These are phyloP conservation scores for Carterocephalus palaemon DNA, from an alignment of 2,888 invertebrate genomes.

Conservation along the genomic window DNA sequence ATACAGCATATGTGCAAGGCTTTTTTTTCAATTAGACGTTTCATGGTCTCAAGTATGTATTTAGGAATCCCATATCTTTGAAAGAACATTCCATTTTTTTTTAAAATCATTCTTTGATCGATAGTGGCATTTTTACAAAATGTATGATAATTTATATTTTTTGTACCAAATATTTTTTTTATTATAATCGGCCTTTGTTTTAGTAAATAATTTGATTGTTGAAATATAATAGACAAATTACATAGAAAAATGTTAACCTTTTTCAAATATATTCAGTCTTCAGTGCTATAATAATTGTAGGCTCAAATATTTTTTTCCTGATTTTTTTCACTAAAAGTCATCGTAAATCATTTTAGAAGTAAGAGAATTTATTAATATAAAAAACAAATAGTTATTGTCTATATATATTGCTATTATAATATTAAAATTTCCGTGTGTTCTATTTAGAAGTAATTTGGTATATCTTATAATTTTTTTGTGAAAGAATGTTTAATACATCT, in stretches of 20 bases:
- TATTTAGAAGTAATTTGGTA: constrained; percentile 9
- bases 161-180: not conserved
- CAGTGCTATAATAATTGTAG: no score
- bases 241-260: not conserved
- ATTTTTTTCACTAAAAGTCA: constrained; percentile 32
- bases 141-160: not conserved
- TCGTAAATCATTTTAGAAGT: constrained; percentile 36
- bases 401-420: constrained; percentile 20
- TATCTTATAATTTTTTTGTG: constrained; percentile 2
- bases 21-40: no score
- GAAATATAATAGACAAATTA: no score
- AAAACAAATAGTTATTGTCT: constrained; percentile 23
- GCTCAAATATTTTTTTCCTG: constrained; percentile 11
- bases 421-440: constrained; percentile 22
- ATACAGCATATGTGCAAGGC: not conserved
- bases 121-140: constrained; percentile 2
- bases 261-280: constrained; percentile 8
- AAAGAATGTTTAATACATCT: no score
- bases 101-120: not conserved
- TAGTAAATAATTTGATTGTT: not conserved
- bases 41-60: not conserved
- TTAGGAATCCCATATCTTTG: not conserved
- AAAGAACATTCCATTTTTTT: constrained; percentile 4
- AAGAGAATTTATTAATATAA: constrained; percentile 32
- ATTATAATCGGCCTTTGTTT: constrained; percentile 1